Evolutionary conservation across 2,113 vertebrate genomes (phyloP).

Genomic region (Centropus unirufus): DNA sequence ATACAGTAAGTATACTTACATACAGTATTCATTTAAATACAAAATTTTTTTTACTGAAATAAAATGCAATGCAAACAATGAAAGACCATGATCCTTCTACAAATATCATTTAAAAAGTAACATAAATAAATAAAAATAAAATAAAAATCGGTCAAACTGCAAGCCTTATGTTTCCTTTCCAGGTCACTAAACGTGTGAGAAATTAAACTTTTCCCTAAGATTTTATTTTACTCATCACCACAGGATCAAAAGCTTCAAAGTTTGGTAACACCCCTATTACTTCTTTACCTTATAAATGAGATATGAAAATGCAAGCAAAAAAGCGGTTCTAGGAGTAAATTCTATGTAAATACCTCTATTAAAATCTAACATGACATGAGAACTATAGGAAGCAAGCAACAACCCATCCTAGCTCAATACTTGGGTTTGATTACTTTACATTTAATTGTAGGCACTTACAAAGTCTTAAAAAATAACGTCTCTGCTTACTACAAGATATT

Average conservation of each 20-base stretch:
- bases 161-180: background rate
- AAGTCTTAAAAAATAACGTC: background rate
- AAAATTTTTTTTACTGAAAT: background rate
- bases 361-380: background rate
- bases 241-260: background rate
- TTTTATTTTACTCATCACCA: background rate
- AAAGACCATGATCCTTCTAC: background rate
- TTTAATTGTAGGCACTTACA: background rate
- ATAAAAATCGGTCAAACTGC: background rate
- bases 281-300: constrained; percentile 5
- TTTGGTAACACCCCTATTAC: background rate
- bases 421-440: background rate
- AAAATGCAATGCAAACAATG: background rate
- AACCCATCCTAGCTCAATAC: background rate
- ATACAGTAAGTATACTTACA: background rate
- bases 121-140: background rate
- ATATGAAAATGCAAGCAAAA: constrained; percentile 5
- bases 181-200: background rate
- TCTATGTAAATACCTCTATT: background rate
- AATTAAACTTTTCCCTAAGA: background rate
- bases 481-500: background rate
- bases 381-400: background rate
- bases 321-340: background rate
- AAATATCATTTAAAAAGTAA: background rate
- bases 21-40: background rate